These are phyloP conservation scores for Petrocephalus microphthalmus DNA, from an alignment of 2,113 vertebrate species.

Conservation along the genomic window DNA sequence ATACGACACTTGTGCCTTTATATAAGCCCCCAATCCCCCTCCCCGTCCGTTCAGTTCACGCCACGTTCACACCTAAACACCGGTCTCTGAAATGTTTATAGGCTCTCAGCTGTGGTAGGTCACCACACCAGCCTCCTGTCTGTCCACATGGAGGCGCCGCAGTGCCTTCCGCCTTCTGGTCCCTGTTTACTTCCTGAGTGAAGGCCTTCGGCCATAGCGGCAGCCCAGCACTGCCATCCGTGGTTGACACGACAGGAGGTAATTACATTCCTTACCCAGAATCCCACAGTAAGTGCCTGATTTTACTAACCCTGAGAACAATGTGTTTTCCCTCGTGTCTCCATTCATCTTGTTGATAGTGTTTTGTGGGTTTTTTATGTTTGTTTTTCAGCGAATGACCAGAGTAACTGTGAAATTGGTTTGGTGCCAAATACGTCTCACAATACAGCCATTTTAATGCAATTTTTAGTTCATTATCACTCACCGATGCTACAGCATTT, in stretches of 20 bases:
- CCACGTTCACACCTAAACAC: constrained; percentile 22
- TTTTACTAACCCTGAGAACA: background rate
- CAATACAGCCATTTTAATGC: constrained; percentile 8
- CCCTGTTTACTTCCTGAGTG: constrained; percentile 16
- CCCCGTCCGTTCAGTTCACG: background rate
- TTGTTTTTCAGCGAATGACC: constrained; percentile 8
- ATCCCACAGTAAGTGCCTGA: constrained; percentile 10
- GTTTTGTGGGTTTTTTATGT: constrained; percentile 7
- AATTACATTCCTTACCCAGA: constrained; percentile 14
- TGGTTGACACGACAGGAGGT: constrained; percentile 17
- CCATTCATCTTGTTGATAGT: constrained; percentile 9
- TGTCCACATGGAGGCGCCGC: constrained; percentile 5
- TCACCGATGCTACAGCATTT: background rate
- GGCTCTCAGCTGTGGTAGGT: constrained; percentile 22
- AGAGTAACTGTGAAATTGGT: background rate
- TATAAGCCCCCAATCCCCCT: background rate
- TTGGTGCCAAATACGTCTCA: background rate
- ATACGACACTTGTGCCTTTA: background rate
- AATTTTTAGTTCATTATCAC: constrained; percentile 3
- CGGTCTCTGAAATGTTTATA: constrained; percentile 26
- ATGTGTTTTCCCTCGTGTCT: constrained; percentile 4
- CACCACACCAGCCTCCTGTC: background rate
- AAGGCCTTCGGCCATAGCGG: constrained; percentile 23
- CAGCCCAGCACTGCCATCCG: constrained; percentile 14
- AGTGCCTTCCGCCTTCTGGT: constrained; percentile 31